These are phyloP conservation scores for Melanotaenia maccullochi DNA, from an alignment of 2,797 vertebrate species.

Conservation along the genomic window DNA sequence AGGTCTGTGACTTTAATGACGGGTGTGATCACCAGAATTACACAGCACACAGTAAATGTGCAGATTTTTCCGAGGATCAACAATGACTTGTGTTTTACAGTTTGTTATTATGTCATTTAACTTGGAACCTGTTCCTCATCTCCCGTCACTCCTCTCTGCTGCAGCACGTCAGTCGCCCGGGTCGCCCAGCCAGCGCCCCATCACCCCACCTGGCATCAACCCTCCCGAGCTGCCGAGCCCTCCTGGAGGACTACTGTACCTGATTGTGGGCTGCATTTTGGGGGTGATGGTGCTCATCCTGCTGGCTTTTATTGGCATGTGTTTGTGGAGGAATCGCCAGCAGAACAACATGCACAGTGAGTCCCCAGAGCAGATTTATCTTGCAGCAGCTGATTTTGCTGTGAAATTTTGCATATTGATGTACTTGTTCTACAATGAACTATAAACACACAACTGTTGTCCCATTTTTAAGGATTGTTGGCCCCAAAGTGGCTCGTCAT, in stretches of 20 bases:
- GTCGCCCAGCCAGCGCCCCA: constrained; percentile 82
- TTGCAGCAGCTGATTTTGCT: not conserved
- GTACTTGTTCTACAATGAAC: not conserved
- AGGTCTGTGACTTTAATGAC: constrained; percentile 45
- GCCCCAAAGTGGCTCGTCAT: constrained; percentile 14
- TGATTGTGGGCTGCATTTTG: constrained; percentile 93
- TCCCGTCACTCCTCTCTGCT: constrained; percentile 15
- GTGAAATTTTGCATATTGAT: not conserved
- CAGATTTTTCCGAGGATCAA: constrained; percentile 51
- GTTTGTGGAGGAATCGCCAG: constrained; percentile 95
- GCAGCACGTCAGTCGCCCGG: constrained; percentile 88
- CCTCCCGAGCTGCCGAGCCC: constrained; percentile 72
- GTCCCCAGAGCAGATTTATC: constrained; percentile 49
- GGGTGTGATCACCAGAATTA: constrained; percentile 43
- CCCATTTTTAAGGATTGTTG: constrained; percentile 38
- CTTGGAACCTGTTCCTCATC: constrained; percentile 26
- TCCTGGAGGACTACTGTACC: constrained; percentile 85
- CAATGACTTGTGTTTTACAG: constrained; percentile 50
- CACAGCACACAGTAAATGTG: too few species aligned
- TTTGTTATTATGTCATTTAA: constrained; percentile 37
- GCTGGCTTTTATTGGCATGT: constrained; percentile 94
- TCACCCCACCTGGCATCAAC: constrained; percentile 84
- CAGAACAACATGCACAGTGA: constrained; percentile 92
- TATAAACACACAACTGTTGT: constrained; percentile 14
- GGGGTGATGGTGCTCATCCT: constrained; percentile 96